Percentiles rank a stretch among this genome's conserved stretches.
phyloP scores from a whole-genome alignment of 2,113 vertebrate genomes.

The Caranx melampygus region DNA sequence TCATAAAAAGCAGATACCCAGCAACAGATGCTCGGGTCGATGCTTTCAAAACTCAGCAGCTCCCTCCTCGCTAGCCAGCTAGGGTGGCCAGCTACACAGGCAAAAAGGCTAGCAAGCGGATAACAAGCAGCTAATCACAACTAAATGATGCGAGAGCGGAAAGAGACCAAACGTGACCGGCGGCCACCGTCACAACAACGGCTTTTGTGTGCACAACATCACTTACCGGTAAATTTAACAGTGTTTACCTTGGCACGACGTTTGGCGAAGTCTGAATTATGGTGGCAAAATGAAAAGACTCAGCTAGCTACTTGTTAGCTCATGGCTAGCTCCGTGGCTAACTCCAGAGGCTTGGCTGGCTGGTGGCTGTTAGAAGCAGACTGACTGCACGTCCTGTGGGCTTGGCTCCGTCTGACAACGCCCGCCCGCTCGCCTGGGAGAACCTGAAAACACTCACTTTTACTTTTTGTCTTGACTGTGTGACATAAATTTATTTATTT shows the following conservation, averaged over 20 bases:
- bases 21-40: slow-evolving; percentile 61
- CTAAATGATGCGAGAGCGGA: slow-evolving; percentile 28
- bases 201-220: neutral
- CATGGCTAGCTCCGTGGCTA: slow-evolving; percentile 73
- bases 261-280: neutral
- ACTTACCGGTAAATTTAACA: slow-evolving; percentile 32
- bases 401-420: slow-evolving; percentile 74
- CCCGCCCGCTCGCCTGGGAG: slow-evolving; percentile 71
- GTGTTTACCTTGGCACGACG: neutral
- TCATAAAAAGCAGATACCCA: neutral
- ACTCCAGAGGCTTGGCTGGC: slow-evolving; percentile 55
- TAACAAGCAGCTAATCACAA: slow-evolving; percentile 69
- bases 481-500: neutral
- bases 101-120: slow-evolving; percentile 40
- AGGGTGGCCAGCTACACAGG: slow-evolving; percentile 14
- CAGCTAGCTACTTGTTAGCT: slow-evolving; percentile 73
- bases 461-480: neutral
- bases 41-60: slow-evolving; percentile 19
- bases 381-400: slow-evolving; percentile 63
- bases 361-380: slow-evolving; percentile 54
- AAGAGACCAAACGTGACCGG: neutral
- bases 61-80: slow-evolving; percentile 23
- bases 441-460: slow-evolving; percentile 16
- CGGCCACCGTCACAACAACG: rapidly evolving
- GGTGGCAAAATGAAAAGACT: slow-evolving; percentile 25